Evolutionary conservation across 2,113 vertebrate genomes (phyloP), one percentile per base, ranked within the genome.

Genomic region (Gnathonemus longibarbis): DNA sequence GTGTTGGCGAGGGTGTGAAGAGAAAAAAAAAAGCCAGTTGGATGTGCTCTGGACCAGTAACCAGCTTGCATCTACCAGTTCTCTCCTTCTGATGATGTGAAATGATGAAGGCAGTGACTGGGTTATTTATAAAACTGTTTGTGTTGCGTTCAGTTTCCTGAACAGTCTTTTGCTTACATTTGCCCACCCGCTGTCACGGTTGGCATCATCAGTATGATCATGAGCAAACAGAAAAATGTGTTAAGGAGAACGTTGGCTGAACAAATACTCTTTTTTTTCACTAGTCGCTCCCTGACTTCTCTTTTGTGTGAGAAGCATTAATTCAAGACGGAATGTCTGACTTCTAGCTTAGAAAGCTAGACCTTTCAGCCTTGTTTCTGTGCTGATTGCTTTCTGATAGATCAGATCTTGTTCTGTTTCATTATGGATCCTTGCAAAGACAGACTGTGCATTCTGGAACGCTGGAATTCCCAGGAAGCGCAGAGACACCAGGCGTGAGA

Each of bases 151-250:
- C 70, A 77, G 27, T 77, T 77, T 77, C 70, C 70, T 77, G 70
- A 77, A 77, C 80, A 84, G 83, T 84, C 83, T 84, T 84, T 46
- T 84, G 42, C 42, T 84, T 84, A 84, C 83, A 84, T 42, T 84
- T 84, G 83, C 42, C 83, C 24, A 84, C 83, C 83, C 24, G 19
- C 83, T 45, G 83, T 19, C 83, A 39, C 3, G 45, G 19, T 84
- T 48, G 83, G 83, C 83, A 10, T 42, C 45, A 24, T 84, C 35
- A 84, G 39, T 84, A 84, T 45, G 83, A 84, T 48, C 35, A 84
- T 84, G 83, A 84, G 24, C 21, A 45, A 84, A 84, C 21, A 84
- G 42, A 84, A 46, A 48, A 45, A 84, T 46, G 83, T 84, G 39
- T 84, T 84, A 42, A 42, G 77, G 77, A 83, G 39, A 83, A 83